These are phyloP conservation scores for Podotricha telesiphe DNA, from an alignment of 2,888 invertebrate genomes.

Conservation along the genomic window DNA sequence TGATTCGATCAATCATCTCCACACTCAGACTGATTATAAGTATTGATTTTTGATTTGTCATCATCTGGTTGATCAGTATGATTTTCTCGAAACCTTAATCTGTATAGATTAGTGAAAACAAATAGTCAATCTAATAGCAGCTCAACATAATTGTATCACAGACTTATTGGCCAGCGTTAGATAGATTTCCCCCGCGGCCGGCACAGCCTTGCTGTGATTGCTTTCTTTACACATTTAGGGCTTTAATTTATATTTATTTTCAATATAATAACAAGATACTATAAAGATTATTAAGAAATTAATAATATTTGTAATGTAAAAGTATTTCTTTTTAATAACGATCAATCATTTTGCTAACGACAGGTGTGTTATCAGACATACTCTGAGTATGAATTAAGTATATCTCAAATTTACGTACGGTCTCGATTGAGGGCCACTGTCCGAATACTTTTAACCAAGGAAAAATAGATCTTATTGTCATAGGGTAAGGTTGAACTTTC, in stretches of 20 bases:
- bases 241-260: background rate
- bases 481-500: background rate
- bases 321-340: background rate
- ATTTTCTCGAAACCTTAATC: too few species aligned
- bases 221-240: slow-evolving; percentile 26
- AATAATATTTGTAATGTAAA: background rate
- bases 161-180: slow-evolving; percentile 25
- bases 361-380: slow-evolving; percentile 6
- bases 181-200: slow-evolving; percentile 30
- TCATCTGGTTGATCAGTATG: too few species aligned
- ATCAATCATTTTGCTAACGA: slow-evolving; percentile 6
- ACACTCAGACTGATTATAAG: too few species aligned
- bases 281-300: background rate
- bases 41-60: too few species aligned
- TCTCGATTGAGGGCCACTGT: slow-evolving; percentile 21
- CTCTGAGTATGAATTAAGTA: background rate
- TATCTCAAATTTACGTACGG: slow-evolving; percentile 9
- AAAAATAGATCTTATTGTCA: background rate
- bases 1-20: too few species aligned
- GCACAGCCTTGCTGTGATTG: slow-evolving; percentile 24
- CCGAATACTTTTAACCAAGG: background rate
- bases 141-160: slow-evolving; percentile 29
- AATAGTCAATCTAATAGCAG: slow-evolving; percentile 8
- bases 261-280: slow-evolving; percentile 3
- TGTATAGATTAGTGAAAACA: background rate